Evolutionary conservation across 2,113 vertebrate genomes (phyloP), one percentile per base, ranked within the genome.

Genomic region (Aspidoscelis tigris): DNA sequence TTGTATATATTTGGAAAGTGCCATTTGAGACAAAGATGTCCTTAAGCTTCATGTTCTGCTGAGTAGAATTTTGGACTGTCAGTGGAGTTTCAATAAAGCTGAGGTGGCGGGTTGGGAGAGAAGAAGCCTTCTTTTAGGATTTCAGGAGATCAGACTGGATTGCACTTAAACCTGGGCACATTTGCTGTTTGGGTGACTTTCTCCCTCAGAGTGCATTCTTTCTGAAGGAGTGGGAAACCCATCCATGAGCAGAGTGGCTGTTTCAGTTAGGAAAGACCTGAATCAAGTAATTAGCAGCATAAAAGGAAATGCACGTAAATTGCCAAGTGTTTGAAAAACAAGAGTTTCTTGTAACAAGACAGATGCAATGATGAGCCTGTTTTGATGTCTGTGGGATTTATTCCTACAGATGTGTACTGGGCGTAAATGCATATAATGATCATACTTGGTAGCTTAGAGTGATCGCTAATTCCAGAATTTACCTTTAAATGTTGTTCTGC

Each of bases 51-150:
- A 41, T 66, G 47, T 78, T 65, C 9, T 73, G 69, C n/a, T 64
- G 20, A 41, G 69, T 50, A 21, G 70, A 41, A 20, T 11, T 79
- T 84, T 21, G 9, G 21, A 24, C 76, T n/a, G 77, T 84, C 50
- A 21, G 24, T 20, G 16, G n/a, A 73, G 68, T 21, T 41, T 18
- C 65, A 79, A 33, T 79, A 65, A 65, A 79, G 41, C 26, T 44
- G 20, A 20, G 58, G 33, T 61, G 14, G 58, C 18, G 21, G 3
- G 0, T 26, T 41, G 41, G 16, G 44, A 3, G 20, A 26, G 21
- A 26, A 16, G 33, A 55, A 72, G 3, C 3, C 58, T 87, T 87
- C 58, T 87, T 87, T 82, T 82, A 58, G 9, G 58, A 65, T 88
- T 26, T 50, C 79, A 76, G 7, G 14, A 79, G 80, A 79, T 44